Base-by-base conservation (phyloP, 2,888 invertebrate genomes). In the Iselma pallidipennis region DNA sequence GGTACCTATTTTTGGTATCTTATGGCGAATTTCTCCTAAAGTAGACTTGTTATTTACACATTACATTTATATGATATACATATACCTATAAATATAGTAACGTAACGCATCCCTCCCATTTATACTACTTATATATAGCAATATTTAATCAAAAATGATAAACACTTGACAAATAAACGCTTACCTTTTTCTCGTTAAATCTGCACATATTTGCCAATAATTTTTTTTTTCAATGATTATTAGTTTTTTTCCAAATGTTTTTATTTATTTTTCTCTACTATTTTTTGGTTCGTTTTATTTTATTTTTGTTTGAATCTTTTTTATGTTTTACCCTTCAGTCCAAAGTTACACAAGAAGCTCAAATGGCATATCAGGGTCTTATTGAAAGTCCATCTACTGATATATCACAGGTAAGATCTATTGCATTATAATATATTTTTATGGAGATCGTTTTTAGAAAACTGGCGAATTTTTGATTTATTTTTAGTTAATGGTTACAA, bases 301-400 rank as follows among this genome's bases (percentile, higher is more conserved):
- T 66, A 66, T 57, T 75, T 73, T 73, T 75, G 12, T 23, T 45
- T 45, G 14, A 16, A 42, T 60, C 68, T 77, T 75, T 75, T 75
- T 76, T 71, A 75, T 66, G 70, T 72, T 75, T 74, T 76, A 74
- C 70, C 68, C 72, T 79, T 82, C 84, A 95, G 94, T 88, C 90
- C 26, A 90, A 91, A 26, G 86, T 96, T 72, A 92, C 94, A 16
- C 91, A 92, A 75, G 95, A 96, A 81, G 93, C 95, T 50, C 95
- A 94, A 78, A 89, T 92, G 76, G 98, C 96, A 0, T 98, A 98
- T 83, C 92, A 94, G 76, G 91, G 93, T 73, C 84, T 98, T 55
- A 95, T 98, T 57, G 96, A 96, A 78, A 81, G 83, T 69, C 82
- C 84, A 4, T 75, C 74, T 61, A 74, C 72, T 19, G 81, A 81